Conservation (phyloP, 2,888 invertebrate species). For the Yponomeuta sedellus region DNA sequence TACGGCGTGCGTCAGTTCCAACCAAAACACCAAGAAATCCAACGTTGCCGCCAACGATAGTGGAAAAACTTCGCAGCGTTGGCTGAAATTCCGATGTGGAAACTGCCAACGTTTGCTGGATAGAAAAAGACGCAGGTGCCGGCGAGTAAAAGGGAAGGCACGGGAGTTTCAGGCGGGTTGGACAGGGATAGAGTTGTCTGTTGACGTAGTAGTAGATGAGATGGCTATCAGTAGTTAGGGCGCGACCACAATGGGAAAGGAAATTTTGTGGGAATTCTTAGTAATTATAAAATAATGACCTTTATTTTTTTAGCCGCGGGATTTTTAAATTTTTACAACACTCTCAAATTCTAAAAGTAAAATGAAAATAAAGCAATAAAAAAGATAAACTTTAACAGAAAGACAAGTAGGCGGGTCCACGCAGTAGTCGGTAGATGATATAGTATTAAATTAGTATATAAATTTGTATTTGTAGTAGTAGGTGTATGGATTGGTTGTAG, state of each 20-base stretch:
- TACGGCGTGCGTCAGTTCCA: not conserved
- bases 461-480: too few relatives aligned
- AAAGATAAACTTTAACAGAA: too few relatives aligned
- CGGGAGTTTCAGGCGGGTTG: constrained; percentile 30
- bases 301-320: too few relatives aligned
- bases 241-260: constrained; percentile 39
- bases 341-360: too few relatives aligned
- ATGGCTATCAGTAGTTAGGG: constrained; percentile 66
- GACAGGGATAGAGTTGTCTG: constrained; percentile 54
- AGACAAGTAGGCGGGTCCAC: too few relatives aligned
- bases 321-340: too few relatives aligned
- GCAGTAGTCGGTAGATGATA: too few relatives aligned
- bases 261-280: constrained; percentile 4
- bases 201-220: constrained; percentile 74
- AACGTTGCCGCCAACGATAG: constrained; percentile 19
- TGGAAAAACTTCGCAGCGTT: constrained; percentile 25
- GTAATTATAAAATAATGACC: not conserved
- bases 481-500: too few relatives aligned
- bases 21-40: not conserved
- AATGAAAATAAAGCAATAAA: too few relatives aligned
- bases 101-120: constrained; percentile 4
- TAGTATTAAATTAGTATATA: too few relatives aligned
- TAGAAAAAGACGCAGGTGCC: constrained; percentile 27
- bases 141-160: constrained; percentile 35
- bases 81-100: not conserved